Percentiles rank a stretch among this genome's conserved stretches.
These are phyloP conservation scores for Petaurus breviceps DNA, from an alignment of 2,113 vertebrate genomes.

Conservation along the genomic window DNA sequence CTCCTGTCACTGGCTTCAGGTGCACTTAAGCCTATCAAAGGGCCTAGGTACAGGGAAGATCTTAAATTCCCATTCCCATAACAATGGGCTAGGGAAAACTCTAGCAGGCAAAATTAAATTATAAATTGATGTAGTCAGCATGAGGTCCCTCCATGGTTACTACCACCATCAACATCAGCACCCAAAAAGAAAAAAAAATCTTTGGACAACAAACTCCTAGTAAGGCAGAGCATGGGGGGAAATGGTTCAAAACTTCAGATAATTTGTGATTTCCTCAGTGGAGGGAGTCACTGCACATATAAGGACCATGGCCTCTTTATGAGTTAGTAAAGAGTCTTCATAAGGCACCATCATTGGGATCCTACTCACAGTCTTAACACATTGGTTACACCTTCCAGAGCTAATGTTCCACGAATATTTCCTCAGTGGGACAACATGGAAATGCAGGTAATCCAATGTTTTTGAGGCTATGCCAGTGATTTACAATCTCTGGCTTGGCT, in stretches of 20 bases:
- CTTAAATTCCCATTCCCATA: too few relatives aligned
- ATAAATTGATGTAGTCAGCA: neutral
- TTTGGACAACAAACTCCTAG: neutral
- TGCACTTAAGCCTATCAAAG: too few relatives aligned
- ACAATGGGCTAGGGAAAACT: conserved; percentile 5
- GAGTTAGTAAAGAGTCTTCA: neutral
- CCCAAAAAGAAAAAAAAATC: neutral
- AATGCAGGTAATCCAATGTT: neutral
- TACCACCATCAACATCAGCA: too few relatives aligned
- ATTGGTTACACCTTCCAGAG: neutral
- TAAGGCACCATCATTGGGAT: neutral
- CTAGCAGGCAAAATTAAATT: neutral
- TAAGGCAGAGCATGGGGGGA: neutral
- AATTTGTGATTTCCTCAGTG: neutral
- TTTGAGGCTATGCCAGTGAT: neutral
- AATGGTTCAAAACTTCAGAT: neutral
- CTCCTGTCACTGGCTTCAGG: too few relatives aligned
- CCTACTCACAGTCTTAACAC: neutral
- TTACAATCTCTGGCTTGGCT: neutral
- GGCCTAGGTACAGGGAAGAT: too few relatives aligned
- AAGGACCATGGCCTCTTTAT: neutral
- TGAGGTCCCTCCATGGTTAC: neutral
- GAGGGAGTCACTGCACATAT: neutral
- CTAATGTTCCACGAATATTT: neutral
- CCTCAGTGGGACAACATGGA: neutral